These are phyloP conservation scores for Melanotaenia boesemani DNA, from an alignment of 2,797 vertebrate genomes.

Conservation along the genomic window DNA sequence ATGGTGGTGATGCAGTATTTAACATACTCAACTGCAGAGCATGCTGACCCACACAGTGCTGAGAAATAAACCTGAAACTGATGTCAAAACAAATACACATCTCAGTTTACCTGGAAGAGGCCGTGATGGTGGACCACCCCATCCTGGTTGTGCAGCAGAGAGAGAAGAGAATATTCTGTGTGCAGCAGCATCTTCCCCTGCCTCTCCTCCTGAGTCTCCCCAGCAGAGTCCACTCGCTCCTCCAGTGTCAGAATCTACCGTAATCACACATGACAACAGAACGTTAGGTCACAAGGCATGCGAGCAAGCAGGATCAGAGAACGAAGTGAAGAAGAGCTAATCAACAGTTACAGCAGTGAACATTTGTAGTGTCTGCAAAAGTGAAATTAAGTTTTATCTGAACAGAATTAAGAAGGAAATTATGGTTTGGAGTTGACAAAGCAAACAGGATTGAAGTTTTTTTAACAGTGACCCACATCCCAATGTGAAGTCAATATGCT, in stretches of 20 bases:
- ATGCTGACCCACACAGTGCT: constrained; percentile 8
- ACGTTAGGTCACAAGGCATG: constrained; percentile 48
- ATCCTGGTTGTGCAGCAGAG: constrained; percentile 96
- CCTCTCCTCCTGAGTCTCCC: constrained; percentile 96
- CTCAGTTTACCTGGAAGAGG: constrained; percentile 92
- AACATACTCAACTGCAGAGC: constrained; percentile 18
- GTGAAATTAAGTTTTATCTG: constrained; percentile 1
- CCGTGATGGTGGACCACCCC: constrained; percentile 98
- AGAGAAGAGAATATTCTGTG: constrained; percentile 98
- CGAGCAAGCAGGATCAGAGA: constrained; percentile 8
- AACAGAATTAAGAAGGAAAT: constrained; percentile 7
- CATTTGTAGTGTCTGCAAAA: constrained; percentile 9
- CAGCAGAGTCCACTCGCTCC: constrained; percentile 90
- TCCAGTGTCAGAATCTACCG: constrained; percentile 96
- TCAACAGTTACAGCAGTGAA: constrained; percentile 8
- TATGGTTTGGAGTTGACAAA: background rate
- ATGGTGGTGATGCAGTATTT: constrained; percentile 17
- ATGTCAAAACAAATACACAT: background rate
- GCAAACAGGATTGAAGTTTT: constrained; percentile 3
- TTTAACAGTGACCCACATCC: constrained; percentile 20
- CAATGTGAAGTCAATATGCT: constrained; percentile 39
- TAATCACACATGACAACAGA: constrained; percentile 16
- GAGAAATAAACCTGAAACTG: constrained; percentile 24
- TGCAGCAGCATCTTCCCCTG: constrained; percentile 99
- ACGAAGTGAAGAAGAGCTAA: background rate